Base-by-base conservation (phyloP, 2,113 vertebrate species). In the Misgurnus mizolepis region DNA sequence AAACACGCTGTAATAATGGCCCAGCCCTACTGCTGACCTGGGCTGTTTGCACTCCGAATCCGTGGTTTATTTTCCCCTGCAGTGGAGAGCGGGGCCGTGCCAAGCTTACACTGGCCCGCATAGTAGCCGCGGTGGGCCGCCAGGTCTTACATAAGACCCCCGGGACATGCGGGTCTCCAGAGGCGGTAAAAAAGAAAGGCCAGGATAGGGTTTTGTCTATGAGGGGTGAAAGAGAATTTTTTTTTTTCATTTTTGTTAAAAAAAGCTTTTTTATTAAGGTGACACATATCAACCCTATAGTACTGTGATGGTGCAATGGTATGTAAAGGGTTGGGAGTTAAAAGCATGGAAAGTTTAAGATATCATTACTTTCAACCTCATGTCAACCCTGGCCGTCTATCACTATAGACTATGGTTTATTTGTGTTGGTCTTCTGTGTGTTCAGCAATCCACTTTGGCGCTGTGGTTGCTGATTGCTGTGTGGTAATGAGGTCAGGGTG, bases 391-490 rank as follows among this genome's bases (percentile, higher is more conserved):
- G 27, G 27, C 27, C 3, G 40, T 80, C 39, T 62, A 39, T 75
- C 74, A 61, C 47, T 27, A 78, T 47, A 55, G 58, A 11, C 72
- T 66, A 6, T 58, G 72, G 56, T 84, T 81, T 83, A 80, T 87
- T 83, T 78, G 67, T 76, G 65, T 80, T 76, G 53, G 18, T 72
- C 56, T 64, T 76, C 55, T 47, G 34, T 73, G 74, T 74, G 80
- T 62, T 39, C 74, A 56, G 81, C 64, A 80, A 76, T 84, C 68
- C 55, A 50, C 43, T 62, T 58, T 56, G 50, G 41, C 72, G 77
- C 55, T 79, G 69, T 83, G 66, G 71, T 34, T 76, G 47, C 53
- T 82, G 76, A 86, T 85, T 85, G 79, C 61, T 41, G 39, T 81
- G 45, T 72, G 67, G 55, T 81, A 83, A 66, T 76, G 75, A 76